These are phyloP conservation scores for Lipotes vexillifer DNA, from an alignment of 2,113 vertebrate genomes.

Conservation along the genomic window DNA sequence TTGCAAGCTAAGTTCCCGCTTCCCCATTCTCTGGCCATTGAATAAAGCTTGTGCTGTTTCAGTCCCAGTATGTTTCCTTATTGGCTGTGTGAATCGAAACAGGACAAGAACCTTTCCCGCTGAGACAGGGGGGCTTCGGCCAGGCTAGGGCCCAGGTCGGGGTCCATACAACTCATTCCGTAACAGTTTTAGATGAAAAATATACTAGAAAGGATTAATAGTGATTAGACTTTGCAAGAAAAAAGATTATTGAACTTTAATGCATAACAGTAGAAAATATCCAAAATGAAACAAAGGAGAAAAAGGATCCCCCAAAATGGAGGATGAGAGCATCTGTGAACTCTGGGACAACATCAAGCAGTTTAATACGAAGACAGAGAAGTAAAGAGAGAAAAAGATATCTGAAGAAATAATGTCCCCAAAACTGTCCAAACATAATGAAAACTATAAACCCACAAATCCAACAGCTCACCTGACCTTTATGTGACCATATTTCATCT, in stretches of 20 bases:
- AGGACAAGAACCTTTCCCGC: background rate
- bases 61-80: background rate
- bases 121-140: background rate
- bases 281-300: background rate
- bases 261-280: background rate
- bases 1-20: background rate
- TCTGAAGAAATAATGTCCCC: background rate
- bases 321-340: background rate
- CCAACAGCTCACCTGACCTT: background rate
- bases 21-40: background rate
- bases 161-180: background rate
- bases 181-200: background rate
- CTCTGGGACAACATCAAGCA: rapidly evolving
- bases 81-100: background rate
- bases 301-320: background rate
- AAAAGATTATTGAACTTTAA: background rate
- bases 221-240: background rate
- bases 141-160: no score
- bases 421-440: background rate
- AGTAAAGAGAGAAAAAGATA: background rate
- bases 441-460: background rate
- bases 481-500: background rate
- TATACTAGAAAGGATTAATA: background rate
- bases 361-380: background rate
- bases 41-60: background rate